phyloP scores from a whole-genome alignment of 2,797 vertebrate species.

The Hemitrygon akajei region DNA sequence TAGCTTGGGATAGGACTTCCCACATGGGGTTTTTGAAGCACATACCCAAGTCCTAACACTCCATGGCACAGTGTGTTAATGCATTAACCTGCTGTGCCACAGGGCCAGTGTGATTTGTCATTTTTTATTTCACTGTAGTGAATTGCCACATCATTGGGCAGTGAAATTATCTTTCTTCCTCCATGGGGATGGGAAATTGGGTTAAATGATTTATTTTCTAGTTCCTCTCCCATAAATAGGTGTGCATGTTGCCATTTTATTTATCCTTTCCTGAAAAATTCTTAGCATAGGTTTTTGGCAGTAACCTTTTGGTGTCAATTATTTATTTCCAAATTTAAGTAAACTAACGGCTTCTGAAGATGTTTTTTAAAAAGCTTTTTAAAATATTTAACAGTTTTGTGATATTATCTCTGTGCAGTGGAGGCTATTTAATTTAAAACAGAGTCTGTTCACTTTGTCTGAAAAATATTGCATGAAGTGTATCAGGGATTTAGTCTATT shows the following conservation, averaged over 20 bases:
- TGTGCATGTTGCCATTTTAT: neutral
- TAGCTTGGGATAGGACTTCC: neutral
- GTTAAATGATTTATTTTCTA: constrained; percentile 37
- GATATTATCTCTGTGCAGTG: neutral
- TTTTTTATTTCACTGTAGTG: constrained; percentile 35
- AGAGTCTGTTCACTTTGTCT: neutral
- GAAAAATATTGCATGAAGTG: neutral
- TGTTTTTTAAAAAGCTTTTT: too few relatives aligned
- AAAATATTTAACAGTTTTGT: neutral
- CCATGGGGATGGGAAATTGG: constrained; percentile 31
- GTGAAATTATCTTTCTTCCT: constrained; percentile 15
- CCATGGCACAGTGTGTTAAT: constrained; percentile 27
- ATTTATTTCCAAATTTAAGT: neutral
- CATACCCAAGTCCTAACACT: constrained; percentile 24
- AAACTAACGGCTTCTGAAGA: neutral
- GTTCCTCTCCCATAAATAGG: constrained; percentile 35
- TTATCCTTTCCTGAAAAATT: neutral
- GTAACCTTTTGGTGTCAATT: neutral
- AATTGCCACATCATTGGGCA: constrained; percentile 36
- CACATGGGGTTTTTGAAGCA: neutral
- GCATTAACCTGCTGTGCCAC: constrained; percentile 27
- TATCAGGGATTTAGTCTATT: neutral
- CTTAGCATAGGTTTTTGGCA: neutral
- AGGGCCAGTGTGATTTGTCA: constrained; percentile 24
- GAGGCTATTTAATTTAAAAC: neutral